Evolutionary conservation across 2,113 vertebrate species (phyloP), one percentile per base, ranked within the genome.

Genomic region (Salminus brasiliensis): DNA sequence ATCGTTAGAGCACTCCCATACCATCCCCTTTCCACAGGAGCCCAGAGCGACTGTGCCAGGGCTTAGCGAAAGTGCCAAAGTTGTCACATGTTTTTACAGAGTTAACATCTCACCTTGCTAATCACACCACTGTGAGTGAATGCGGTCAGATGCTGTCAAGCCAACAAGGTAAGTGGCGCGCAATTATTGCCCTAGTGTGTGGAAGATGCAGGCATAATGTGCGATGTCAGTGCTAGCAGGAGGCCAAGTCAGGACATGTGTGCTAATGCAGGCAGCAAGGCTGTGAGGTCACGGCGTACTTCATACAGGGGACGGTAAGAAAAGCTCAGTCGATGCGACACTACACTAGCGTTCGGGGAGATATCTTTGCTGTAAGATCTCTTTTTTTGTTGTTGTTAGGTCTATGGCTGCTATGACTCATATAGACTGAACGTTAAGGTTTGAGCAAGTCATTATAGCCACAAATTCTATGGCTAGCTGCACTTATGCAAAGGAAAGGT

Each of bases 81-180:
- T 85, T 85, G 81, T 85, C 84, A 85, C 75, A 83, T 78, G 72
- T 80, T 80, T 75, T 81, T 81, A 83, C 18, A 15, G 74, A 83
- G 81, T 83, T 83, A 81, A 80, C 76, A 82, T 83, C 82, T 85
- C 78, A 85, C 84, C 84, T 81, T 67, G 65, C 70, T 83, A 81
- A 80, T 81, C 81, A 80, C 36, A 72, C 70, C 52, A 59, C 72
- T 72, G 75, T 76, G 81, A 67, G 74, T 49, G n/a, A 81, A 80
- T 47, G 78, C 34, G 65, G 83, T 78, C 82, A 84, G 78, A 72
- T 81, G 78, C 82, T 81, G 82, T 81, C 82, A 78, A 63, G 63
- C 75, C 78, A 84, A 81, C 78, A 80, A 80, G 69, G 78, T 84
- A 81, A 84, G 74, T 67, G 70, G 15, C 55, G 16, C 45, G 74